Evolutionary conservation across 2,113 vertebrate genomes (phyloP), one percentile per base, ranked within the genome.

Genomic region (Tragelaphus buxtoni): DNA sequence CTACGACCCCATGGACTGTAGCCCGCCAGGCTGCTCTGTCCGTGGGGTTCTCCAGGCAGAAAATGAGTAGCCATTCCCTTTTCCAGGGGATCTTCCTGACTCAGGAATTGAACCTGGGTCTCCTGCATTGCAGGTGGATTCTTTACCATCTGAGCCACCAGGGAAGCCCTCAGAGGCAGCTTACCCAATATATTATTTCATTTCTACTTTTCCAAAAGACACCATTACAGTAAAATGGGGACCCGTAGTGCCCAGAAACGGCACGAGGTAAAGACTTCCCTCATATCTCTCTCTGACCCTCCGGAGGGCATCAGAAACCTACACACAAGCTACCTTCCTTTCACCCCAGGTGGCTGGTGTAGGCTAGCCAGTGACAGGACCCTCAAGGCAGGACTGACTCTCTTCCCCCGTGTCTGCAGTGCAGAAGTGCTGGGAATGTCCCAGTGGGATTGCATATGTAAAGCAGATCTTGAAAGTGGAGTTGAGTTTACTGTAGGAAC

Each of bases 361-460:
- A 5, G 6, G 35, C 47, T 30, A 28, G 47, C 53, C 35, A 39
- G 35, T 16, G 24, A 61, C 26, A 49, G 39, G 20, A 47, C 16
- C 18, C 51, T 14, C 65, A n/a, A 69, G 88, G 76, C 53, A 53
- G 45, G 26, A 32, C 42, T 9, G 72, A 26, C 60, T 74, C 55
- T 79, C 4, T 9, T 8, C 3, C 24, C 42, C 2, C 24, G 13
- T 9, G 22, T 49, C 92, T 63, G 10, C 5, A 0, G 2, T 7
- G 28, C 56, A 13, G 81, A 7, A 26, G 61, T 1, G 12, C 63
- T 26, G 3, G 53, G 65, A 39, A 39, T 1, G 11, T 20, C 12
- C 72, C 47, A 1, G 24, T 4, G 1, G 28, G 56, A 17, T 26
- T 47, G 22, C 7, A 32, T 26, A 7, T 9, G 9, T 1, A 13